phyloP scores from a whole-genome alignment of 2,113 vertebrate genomes.

The Nycticorax nycticorax region DNA sequence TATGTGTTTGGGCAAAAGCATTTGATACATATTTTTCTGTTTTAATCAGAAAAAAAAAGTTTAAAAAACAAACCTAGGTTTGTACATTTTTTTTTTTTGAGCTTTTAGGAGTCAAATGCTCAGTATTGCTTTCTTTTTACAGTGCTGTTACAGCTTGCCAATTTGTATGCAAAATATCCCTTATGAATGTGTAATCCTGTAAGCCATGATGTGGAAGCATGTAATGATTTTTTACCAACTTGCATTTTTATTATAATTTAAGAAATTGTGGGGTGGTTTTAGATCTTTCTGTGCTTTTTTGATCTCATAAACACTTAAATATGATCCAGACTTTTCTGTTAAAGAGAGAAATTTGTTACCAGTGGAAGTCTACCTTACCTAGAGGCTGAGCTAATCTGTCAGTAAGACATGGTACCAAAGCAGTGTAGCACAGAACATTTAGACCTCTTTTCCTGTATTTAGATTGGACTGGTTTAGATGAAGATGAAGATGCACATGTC shows the following conservation, averaged over 20 bases:
- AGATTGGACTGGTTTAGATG: conserved; percentile 98
- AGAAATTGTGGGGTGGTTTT: neutral
- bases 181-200: neutral
- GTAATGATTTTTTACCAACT: neutral
- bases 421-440: neutral
- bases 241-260: neutral
- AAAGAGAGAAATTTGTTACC: neutral
- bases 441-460: conserved; percentile 21
- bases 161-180: neutral
- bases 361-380: neutral
- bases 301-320: neutral
- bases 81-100: neutral
- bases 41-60: neutral
- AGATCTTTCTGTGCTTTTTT: neutral
- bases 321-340: neutral
- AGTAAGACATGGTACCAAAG: neutral
- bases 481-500: conserved; percentile 97
- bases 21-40: neutral
- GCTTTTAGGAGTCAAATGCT: neutral
- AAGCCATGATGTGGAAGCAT: neutral
- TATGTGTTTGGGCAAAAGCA: neutral
- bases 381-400: neutral
- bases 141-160: neutral
- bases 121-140: neutral
- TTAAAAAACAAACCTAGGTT: neutral